Base-by-base conservation (phyloP, 2,113 vertebrate genomes). In the Formicarius rufipectus region DNA sequence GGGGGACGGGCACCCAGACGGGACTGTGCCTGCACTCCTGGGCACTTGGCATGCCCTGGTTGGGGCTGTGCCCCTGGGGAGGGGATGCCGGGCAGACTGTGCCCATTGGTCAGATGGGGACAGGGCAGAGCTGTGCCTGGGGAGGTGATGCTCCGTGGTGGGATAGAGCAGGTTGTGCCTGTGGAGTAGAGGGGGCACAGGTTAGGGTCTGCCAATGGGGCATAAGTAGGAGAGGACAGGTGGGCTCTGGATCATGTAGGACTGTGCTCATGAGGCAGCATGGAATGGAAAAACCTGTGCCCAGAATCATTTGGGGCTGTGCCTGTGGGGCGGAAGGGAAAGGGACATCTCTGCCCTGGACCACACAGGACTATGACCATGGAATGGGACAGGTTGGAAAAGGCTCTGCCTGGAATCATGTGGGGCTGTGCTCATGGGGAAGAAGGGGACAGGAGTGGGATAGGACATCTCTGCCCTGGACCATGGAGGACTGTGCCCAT, bases 1-100 rank as follows among this genome's bases (percentile, higher is more conserved):
- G 69, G 60, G 83, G 53, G 12, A 9, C 0, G 1, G 25, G 44
- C 62, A 86, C 47, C 47, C 35, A 12, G 12, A 19, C 1, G 40
- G 37, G 33, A 21, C 71, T 30, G 63, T 1, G 2, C 49, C 60
- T 0, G 1, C 55, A n/a, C 35, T 47, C 35, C 5, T 1, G 6
- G 66, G 49, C 49, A 59, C 55, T 55, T 33, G 22, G 20, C 28
- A n/a, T 0, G 1, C 14, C 39, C 17, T 4, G 1, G 31, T 52
- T 72, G 56, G 84, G 83, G 17, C 49, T 82, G 49, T 84, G 83
- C 64, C 37, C 16, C 9, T 44, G 30, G 49, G 8, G 8, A 23
- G 27, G 68, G 63, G 64, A 40, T 14, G 22, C 9, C 9, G 2
- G 2, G 27, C 87, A 80, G 33, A 28, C 28, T 74, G 62, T 33